Evolutionary conservation across 1,140 invertebrate genomes (phyloP).

Genomic region (Cephus cinctus): DNA sequence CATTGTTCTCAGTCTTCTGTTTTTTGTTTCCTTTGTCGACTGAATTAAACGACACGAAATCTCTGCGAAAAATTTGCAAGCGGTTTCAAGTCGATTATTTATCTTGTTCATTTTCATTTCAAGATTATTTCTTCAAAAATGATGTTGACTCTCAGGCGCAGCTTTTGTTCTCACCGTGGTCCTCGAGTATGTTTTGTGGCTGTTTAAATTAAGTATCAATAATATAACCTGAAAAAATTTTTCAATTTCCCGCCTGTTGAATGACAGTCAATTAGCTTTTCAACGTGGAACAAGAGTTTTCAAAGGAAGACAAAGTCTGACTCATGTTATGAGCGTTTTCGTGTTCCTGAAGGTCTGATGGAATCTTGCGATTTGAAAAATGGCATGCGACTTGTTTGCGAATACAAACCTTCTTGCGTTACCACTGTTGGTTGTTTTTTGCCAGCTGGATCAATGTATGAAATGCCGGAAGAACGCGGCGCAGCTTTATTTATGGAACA

Average conservation of each 20-base stretch:
- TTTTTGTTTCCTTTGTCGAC: no score
- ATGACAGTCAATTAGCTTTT: no score
- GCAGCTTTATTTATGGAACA: conserved; percentile 28
- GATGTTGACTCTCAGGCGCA: background rate
- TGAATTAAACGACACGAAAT: no score
- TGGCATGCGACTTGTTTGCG: conserved; percentile 26
- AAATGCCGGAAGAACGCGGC: conserved; percentile 24
- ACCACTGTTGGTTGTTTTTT: conserved; percentile 26
- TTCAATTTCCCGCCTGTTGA: no score
- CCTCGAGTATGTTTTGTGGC: background rate
- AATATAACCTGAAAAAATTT: conserved; percentile 1
- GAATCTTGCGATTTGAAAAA: conserved; percentile 18
- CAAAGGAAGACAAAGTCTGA: background rate
- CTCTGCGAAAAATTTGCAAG: no score
- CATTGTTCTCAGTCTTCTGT: no score
- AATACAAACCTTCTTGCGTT: conserved; percentile 17
- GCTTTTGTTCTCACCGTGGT: background rate
- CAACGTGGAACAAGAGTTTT: background rate
- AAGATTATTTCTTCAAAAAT: no score
- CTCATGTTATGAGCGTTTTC: background rate
- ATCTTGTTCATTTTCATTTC: no score
- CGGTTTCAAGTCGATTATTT: no score
- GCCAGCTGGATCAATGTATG: conserved; percentile 26
- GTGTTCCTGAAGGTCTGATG: conserved; percentile 10
- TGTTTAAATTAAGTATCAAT: background rate